Evolutionary conservation across 2,797 vertebrate genomes (phyloP).

Genomic region (Coregonus sp.): DNA sequence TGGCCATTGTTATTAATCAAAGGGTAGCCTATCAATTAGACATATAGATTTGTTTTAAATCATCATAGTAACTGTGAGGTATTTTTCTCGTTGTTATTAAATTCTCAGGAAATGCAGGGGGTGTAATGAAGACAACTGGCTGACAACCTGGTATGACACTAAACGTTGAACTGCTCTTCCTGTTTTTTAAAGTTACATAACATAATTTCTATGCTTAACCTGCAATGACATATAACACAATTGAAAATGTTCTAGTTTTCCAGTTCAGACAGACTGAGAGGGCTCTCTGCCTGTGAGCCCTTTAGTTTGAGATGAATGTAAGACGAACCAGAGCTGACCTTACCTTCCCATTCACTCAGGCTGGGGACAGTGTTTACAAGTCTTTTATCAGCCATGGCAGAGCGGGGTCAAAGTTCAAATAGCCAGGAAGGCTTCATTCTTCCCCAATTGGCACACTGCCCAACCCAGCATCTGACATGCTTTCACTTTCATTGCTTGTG

Average conservation of each 20-base stretch:
- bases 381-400: slow-evolving; percentile 5
- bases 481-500: slow-evolving; percentile 43
- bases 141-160: not conserved
- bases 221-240: not conserved
- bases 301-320: too few relatives aligned
- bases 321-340: too few relatives aligned
- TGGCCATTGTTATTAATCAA: too few relatives aligned
- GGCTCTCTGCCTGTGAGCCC: too few relatives aligned
- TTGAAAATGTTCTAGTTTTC: not conserved
- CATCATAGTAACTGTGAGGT: not conserved
- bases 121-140: not conserved
- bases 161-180: not conserved
- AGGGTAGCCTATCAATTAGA: too few relatives aligned
- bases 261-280: not conserved
- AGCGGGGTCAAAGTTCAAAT: slow-evolving; percentile 46
- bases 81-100: not conserved
- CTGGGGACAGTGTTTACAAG: not conserved
- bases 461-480: slow-evolving; percentile 13
- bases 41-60: too few relatives aligned
- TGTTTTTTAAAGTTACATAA: not conserved
- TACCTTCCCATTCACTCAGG: too few relatives aligned
- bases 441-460: slow-evolving; percentile 38
- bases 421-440: slow-evolving; percentile 40
- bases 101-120: not conserved
- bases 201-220: not conserved